A percentile compares a stretch with the other conserved stretches of the same genome.
Conservation (phyloP, 2,113 vertebrate genomes). For the Cyphomyrus plagiostoma region DNA sequence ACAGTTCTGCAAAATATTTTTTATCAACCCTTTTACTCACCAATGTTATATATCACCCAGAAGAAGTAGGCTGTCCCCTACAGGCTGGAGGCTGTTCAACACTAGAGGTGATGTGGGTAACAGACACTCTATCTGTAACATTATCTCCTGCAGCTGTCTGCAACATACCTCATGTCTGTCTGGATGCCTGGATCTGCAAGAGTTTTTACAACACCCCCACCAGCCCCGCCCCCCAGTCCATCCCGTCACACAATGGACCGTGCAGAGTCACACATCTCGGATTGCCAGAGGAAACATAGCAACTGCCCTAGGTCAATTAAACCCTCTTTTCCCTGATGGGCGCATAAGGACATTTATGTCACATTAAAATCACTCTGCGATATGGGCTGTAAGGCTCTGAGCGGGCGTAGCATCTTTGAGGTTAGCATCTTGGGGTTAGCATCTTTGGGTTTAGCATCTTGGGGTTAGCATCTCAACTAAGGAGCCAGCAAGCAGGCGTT, state of each 20-base stretch:
- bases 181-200: not conserved
- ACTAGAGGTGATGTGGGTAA: not conserved
- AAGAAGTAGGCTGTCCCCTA: not conserved
- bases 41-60: not conserved
- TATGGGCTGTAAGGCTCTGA: not conserved
- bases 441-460: too few species aligned
- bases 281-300: not conserved
- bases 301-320: not conserved
- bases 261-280: not conserved
- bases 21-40: not conserved
- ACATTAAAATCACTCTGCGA: not conserved
- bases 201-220: not conserved
- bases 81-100: not conserved
- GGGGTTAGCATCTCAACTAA: not conserved
- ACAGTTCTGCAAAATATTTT: not conserved
- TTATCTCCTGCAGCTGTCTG: conserved; percentile 4
- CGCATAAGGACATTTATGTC: not conserved
- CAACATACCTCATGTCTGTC: not conserved
- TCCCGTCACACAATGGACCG: not conserved
- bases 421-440: not conserved
- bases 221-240: not conserved
- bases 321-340: not conserved
- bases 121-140: not conserved
- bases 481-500: not conserved
- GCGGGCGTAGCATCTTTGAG: not conserved